A percentile compares a stretch with the other conserved stretches of the same genome.
These are phyloP conservation scores for Drosophila subpulchrella DNA, from an alignment of 1,140 invertebrate genomes.

Conservation along the genomic window DNA sequence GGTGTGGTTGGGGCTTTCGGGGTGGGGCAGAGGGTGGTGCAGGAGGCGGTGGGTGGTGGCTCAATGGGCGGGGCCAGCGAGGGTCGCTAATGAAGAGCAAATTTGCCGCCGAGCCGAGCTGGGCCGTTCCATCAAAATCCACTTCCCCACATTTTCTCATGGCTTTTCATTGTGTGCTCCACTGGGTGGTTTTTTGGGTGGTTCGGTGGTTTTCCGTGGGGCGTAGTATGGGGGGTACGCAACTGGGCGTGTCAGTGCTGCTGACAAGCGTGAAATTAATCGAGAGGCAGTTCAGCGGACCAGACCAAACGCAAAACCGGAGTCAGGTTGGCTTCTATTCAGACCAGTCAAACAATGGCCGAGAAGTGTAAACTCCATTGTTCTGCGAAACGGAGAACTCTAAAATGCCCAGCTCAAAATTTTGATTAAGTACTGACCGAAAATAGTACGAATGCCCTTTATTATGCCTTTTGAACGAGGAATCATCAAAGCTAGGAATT, in stretches of 20 bases:
- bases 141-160: conserved; percentile 7
- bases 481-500: background rate
- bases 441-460: background rate
- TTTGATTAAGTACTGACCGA: conserved; percentile 15
- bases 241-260: conserved; percentile 75
- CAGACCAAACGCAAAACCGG: conserved; percentile 15
- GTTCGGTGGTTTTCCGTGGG: background rate
- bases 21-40: background rate
- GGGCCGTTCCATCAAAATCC: conserved; percentile 2
- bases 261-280: conserved; percentile 83
- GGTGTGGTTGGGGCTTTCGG: background rate
- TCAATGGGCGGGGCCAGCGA: conserved; percentile 9
- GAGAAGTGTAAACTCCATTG: conserved; percentile 18
- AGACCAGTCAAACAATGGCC: conserved; percentile 29
- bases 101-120: conserved; percentile 60
- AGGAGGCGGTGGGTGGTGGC: conserved; percentile 6
- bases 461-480: background rate
- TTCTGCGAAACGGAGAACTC: background rate
- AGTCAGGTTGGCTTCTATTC: conserved; percentile 12
- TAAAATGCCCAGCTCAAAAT: conserved; percentile 12
- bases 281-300: conserved; percentile 75
- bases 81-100: conserved; percentile 75
- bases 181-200: conserved; percentile 3
- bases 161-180: conserved; percentile 4
- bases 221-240: background rate